Evolutionary conservation across 2,113 vertebrate species (phyloP).

Genomic region (Otolemur garnettii): DNA sequence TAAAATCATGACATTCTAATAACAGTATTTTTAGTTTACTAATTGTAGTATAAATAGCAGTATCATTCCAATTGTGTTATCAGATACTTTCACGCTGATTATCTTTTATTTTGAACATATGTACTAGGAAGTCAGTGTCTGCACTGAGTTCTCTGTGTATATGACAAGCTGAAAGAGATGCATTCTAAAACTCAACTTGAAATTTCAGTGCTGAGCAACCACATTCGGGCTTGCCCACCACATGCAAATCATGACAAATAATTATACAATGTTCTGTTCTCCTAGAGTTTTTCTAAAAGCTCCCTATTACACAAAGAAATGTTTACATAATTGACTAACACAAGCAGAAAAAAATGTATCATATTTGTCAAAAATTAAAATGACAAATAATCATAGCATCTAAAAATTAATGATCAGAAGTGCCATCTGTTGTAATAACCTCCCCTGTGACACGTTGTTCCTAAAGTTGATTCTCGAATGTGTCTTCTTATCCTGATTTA

Average conservation of each 20-base stretch:
- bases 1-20: not conserved
- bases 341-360: not conserved
- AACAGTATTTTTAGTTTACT: not conserved
- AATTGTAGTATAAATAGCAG: not conserved
- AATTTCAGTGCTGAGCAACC: not conserved
- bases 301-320: not conserved
- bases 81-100: not conserved
- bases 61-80: not conserved
- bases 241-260: not conserved
- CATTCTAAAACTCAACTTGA: not conserved
- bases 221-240: fast-evolving
- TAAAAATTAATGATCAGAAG: not conserved
- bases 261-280: not conserved
- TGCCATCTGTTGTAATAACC: not conserved
- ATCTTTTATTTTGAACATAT: not conserved
- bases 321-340: not conserved
- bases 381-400: not conserved
- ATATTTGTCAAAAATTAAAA: not conserved
- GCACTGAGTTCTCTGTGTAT: not conserved
- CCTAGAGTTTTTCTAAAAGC: not conserved
- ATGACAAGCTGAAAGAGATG: not conserved
- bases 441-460: not conserved
- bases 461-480: not conserved
- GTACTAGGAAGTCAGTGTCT: not conserved
- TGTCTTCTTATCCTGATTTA: not conserved